phyloP scores from a whole-genome alignment of 92 coral and sea anemone genomes.

The Porites cylindrica region DNA sequence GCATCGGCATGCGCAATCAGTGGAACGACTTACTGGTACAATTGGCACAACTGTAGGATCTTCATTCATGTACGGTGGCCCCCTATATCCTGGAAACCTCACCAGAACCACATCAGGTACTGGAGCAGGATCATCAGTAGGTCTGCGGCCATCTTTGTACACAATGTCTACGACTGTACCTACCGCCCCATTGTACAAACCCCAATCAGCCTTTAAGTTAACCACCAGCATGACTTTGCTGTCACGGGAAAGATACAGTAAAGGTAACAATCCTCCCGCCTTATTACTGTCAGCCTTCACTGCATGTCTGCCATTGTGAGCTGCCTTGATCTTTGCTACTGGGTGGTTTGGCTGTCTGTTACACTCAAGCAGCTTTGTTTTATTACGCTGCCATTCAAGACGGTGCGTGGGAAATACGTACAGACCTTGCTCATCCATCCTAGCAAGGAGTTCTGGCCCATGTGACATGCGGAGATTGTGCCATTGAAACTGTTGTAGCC shows the following conservation, averaged over 20 bases:
- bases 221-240: conserved; percentile 47
- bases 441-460: conserved; percentile 23
- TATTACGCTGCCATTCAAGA: conserved; percentile 53
- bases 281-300: conserved; percentile 52
- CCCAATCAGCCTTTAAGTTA: conserved; percentile 53
- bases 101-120: conserved; percentile 43
- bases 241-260: conserved; percentile 54
- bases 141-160: conserved; percentile 29
- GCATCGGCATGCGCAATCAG: too few species aligned
- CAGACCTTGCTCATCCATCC: conserved; percentile 61
- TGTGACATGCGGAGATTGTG: background rate
- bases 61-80: conserved; percentile 39
- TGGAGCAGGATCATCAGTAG: conserved; percentile 29
- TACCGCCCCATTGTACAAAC: conserved; percentile 53
- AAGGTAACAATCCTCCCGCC: conserved; percentile 48
- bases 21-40: conserved; percentile 50
- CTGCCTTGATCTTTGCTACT: conserved; percentile 50
- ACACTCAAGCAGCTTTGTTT: conserved; percentile 33
- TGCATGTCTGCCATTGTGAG: conserved; percentile 42
- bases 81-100: conserved; percentile 40
- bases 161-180: conserved; percentile 46
- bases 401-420: conserved; percentile 57
- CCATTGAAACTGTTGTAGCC: conserved; percentile 31
- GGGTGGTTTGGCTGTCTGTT: conserved; percentile 36
- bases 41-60: conserved; percentile 46